Evolutionary conservation across 2,113 vertebrate species (phyloP).

Genomic region (Oreocharis arfaki): DNA sequence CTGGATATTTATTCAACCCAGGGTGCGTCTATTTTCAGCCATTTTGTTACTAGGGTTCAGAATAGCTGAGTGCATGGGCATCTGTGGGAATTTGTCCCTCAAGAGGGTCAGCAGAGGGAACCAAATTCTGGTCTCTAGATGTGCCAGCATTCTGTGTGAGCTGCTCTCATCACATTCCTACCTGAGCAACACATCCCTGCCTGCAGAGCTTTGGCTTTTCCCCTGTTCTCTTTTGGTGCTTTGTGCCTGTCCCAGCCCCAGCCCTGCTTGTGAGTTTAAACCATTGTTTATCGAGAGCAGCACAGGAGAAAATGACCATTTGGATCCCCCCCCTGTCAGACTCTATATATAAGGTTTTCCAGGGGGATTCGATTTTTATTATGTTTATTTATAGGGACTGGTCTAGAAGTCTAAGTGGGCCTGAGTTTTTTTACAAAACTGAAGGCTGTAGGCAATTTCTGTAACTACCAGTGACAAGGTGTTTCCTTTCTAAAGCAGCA

Average conservation of each 20-base stretch:
- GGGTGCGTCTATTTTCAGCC: neutral
- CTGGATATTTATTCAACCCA: neutral
- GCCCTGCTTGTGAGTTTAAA: neutral
- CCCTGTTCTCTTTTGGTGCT: accelerated
- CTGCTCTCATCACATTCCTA: neutral
- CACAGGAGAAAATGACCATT: neutral
- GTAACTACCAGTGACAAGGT: neutral
- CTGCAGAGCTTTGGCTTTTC: neutral
- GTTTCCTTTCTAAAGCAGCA: neutral
- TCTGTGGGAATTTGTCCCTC: neutral
- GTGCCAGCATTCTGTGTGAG: neutral
- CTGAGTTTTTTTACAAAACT: neutral
- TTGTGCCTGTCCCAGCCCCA: neutral
- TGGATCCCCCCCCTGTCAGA: neutral
- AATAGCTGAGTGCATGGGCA: neutral
- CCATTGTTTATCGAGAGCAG: neutral
- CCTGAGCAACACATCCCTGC: neutral
- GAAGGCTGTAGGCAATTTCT: neutral
- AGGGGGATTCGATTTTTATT: neutral
- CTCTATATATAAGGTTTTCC: neutral
- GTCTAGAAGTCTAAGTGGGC: neutral
- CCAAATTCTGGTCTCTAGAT: neutral
- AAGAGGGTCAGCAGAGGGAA: accelerated
- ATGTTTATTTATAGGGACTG: neutral
- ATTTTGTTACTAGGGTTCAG: neutral